Conservation (phyloP, 2,113 vertebrate species). For the Camelus dromedarius region DNA sequence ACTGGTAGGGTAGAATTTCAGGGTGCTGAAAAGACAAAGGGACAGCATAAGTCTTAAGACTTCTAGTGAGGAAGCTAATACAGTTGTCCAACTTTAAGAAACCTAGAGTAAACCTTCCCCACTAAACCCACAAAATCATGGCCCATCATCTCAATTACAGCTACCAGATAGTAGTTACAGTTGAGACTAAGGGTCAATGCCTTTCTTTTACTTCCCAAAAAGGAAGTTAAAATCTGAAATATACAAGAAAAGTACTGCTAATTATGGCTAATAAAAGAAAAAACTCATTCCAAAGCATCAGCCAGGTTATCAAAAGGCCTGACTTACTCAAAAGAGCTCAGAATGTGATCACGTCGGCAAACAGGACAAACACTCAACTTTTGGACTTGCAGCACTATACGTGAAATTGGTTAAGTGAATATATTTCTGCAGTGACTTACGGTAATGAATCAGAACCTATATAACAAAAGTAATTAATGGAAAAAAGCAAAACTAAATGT, state of each 20-base stretch:
- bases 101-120: neutral
- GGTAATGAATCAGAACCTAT: neutral
- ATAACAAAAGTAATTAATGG: neutral
- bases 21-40: neutral
- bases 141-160: neutral
- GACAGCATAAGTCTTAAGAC: neutral
- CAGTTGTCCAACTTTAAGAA: neutral
- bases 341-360: neutral
- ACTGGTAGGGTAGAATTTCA: neutral
- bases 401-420: neutral
- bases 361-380: neutral
- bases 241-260: neutral
- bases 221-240: constrained; percentile 12
- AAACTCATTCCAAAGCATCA: neutral
- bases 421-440: neutral
- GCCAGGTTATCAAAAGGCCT: neutral
- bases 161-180: neutral
- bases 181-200: neutral
- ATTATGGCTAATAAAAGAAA: neutral
- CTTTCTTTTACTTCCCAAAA: neutral
- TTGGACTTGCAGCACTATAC: neutral
- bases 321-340: neutral
- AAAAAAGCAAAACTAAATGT: neutral
- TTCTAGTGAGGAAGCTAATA: neutral
- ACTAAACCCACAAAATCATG: neutral